Base-by-base conservation (phyloP, 2,797 vertebrate genomes). In the Avahi laniger region DNA sequence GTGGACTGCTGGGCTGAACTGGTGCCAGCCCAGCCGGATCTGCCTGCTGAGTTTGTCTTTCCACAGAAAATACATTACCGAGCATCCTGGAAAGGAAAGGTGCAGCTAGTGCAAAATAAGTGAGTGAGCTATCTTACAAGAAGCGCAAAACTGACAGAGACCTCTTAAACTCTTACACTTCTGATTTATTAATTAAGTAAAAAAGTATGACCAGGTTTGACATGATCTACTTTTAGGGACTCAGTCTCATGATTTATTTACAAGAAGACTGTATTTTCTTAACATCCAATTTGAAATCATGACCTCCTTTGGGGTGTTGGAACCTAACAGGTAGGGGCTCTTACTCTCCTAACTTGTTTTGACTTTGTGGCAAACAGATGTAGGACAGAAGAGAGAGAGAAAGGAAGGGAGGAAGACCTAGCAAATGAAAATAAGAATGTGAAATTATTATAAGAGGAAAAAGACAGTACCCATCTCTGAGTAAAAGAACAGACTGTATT, bases 401-500 rank as follows among this genome's bases (percentile, higher is more conserved):
- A 46, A 5, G 30, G 15, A 20, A 87, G 24, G 20, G 11, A 33
- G 30, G 41, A 28, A 88, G 7, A 54, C n/a, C 3, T 48, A 70
- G 70, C 57, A 95, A 41, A 83, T 59, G 28, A 94, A 86, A 95
- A 69, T 59, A 73, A 70, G 33, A 48, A 7, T 80, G 61, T 89
- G 48, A 93, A 83, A 96, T 69, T 76, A 93, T 17, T 43, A n/a
- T 30, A 70, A 87, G 83, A 87, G 65, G 86, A 43, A 90, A 97
- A 96, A 93, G 91, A 87, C 48, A 95, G 20, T 79, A 78, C 35
- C 26, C 80, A 67, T 87, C 59, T 91, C 43, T 18, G n/a, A 97
- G 67, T 87, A 90, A 84, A 95, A 89, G 96, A 97, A 97, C 96
- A 97, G 95, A 95, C 61, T 96, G 97, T 97, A 97, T 98, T 98